Percentiles rank a stretch among this genome's conserved stretches.
Conservation (phyloP, 1,140 invertebrate species). For the Rhyzopertha dominica region DNA sequence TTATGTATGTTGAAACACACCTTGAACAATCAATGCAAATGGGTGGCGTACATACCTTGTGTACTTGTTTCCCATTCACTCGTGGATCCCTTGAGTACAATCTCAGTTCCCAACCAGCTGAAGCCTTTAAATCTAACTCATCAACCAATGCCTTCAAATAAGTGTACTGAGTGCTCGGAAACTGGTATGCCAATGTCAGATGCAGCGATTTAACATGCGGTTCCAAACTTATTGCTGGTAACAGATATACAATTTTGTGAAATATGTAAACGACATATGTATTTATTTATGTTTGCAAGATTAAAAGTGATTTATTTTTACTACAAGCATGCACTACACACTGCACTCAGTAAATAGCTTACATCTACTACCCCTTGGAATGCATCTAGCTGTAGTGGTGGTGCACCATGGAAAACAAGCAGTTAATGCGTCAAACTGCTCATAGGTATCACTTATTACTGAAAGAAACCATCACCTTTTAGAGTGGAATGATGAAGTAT, state of each 20-base stretch:
- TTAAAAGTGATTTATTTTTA: slow-evolving; percentile 31
- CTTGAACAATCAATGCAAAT: not conserved
- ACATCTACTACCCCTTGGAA: slow-evolving; percentile 48
- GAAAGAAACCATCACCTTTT: slow-evolving; percentile 35
- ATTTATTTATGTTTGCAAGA: no score
- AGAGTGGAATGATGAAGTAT: no score
- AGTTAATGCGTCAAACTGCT: slow-evolving; percentile 62
- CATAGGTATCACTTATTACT: slow-evolving; percentile 59
- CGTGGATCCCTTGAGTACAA: slow-evolving; percentile 79
- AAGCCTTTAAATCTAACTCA: slow-evolving; percentile 58
- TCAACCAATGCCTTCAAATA: slow-evolving; percentile 68
- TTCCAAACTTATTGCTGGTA: slow-evolving; percentile 63
- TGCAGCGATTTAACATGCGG: slow-evolving; percentile 79
- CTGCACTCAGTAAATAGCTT: no score
- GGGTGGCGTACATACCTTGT: slow-evolving; percentile 31
- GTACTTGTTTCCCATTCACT: slow-evolving; percentile 68
- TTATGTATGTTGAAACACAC: no score
- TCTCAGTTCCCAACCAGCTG: slow-evolving; percentile 76
- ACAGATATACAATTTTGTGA: no score
- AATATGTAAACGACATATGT: no score
- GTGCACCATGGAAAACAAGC: slow-evolving; percentile 68
- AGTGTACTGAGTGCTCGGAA: slow-evolving; percentile 65
- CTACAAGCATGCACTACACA: no score
- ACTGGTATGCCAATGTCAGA: slow-evolving; percentile 84
- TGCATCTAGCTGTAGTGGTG: slow-evolving; percentile 45